Evolutionary conservation across 2,113 vertebrate species (phyloP).

Genomic region (Oreotrochilus melanogaster): DNA sequence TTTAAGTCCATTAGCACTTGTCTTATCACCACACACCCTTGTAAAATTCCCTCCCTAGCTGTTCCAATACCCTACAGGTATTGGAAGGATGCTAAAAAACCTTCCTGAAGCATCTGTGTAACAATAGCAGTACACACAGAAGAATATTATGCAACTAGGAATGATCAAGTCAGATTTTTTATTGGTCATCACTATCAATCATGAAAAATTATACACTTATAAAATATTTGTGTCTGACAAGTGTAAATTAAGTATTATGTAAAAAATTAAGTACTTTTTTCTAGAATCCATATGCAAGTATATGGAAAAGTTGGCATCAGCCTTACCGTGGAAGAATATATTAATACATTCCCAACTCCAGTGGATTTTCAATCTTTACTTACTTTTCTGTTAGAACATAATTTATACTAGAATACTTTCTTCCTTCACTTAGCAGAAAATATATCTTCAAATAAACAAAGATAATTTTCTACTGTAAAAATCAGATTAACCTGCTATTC

Average conservation of each 20-base stretch:
- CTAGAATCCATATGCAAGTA: not conserved
- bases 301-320: not conserved
- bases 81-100: too few species aligned
- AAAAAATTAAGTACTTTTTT: not conserved
- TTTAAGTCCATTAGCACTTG: too few species aligned
- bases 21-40: too few species aligned
- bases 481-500: not conserved
- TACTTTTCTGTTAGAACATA: not conserved
- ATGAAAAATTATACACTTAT: rapidly evolving
- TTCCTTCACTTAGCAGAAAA: not conserved
- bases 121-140: not conserved
- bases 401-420: not conserved
- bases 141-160: not conserved
- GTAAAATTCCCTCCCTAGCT: too few species aligned
- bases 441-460: not conserved
- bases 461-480: not conserved
- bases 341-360: not conserved
- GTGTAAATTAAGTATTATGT: not conserved
- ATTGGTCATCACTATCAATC: not conserved
- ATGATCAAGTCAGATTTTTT: not conserved
- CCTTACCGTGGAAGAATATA: not conserved
- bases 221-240: not conserved
- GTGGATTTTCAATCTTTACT: not conserved
- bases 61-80: too few species aligned
- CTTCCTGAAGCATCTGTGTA: not conserved